Evolutionary conservation across 1,140 invertebrate species (phyloP).

Genomic region (Planococcus citri): DNA sequence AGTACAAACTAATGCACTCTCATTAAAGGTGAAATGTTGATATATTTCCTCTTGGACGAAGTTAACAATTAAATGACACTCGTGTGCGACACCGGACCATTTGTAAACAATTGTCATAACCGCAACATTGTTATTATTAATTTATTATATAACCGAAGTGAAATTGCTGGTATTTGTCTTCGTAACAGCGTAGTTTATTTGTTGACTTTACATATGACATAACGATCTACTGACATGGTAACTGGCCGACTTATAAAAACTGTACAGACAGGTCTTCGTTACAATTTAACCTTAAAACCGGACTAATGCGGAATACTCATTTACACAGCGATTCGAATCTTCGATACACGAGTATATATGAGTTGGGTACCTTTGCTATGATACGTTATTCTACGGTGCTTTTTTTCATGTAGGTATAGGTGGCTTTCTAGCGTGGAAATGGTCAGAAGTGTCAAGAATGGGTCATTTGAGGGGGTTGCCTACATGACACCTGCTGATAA

Average conservation of each 20-base stretch:
- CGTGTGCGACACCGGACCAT: slow-evolving; percentile 11
- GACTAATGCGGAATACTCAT: not conserved
- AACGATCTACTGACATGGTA: slow-evolving; percentile 18
- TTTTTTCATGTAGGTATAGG: too few relatives aligned
- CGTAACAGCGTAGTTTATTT: slow-evolving; percentile 12
- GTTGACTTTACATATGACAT: slow-evolving; percentile 17
- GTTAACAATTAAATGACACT: slow-evolving; percentile 13
- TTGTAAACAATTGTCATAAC: slow-evolving; percentile 17
- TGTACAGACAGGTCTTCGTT: slow-evolving; percentile 10
- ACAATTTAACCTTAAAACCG: not conserved
- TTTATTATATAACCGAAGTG: slow-evolving; percentile 5
- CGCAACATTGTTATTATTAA: slow-evolving; percentile 16
- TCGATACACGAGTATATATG: too few relatives aligned
- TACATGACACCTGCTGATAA: too few relatives aligned
- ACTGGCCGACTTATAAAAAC: slow-evolving; percentile 7
- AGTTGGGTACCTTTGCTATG: too few relatives aligned
- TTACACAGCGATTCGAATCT: too few relatives aligned
- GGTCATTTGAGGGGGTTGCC: too few relatives aligned
- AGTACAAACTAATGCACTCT: not conserved
- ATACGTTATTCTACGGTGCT: too few relatives aligned
- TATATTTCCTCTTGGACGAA: not conserved
- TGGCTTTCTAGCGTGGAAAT: too few relatives aligned
- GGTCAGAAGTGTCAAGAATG: too few relatives aligned
- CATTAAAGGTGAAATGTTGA: not conserved
- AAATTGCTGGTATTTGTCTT: slow-evolving; percentile 20